Evolutionary conservation across 2,113 vertebrate genomes (phyloP).

Genomic region (Laticauda colubrina): DNA sequence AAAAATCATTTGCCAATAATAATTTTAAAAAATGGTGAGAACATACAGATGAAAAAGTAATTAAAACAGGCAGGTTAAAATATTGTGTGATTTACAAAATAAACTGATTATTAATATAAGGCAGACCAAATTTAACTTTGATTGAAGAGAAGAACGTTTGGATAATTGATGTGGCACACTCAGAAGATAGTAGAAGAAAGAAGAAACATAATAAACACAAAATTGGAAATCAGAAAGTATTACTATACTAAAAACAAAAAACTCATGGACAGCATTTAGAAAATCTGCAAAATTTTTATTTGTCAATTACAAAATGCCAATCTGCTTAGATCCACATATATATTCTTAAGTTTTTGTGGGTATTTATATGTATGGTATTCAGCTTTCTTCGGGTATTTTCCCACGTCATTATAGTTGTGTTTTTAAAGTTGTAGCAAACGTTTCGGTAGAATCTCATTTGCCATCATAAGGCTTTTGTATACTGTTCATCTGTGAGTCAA

Average conservation of each 20-base stretch:
- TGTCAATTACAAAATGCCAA: background rate
- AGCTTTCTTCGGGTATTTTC: no score
- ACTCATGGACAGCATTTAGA: background rate
- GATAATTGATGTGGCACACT: background rate
- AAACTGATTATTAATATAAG: background rate
- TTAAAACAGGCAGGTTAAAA: background rate
- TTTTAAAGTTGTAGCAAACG: no score
- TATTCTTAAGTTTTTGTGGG: no score
- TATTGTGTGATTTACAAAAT: background rate
- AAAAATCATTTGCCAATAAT: background rate
- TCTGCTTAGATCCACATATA: background rate
- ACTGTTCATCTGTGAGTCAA: no score
- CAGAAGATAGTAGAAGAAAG: background rate
- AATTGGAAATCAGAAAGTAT: background rate
- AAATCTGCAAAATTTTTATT: background rate
- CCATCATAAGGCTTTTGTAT: no score
- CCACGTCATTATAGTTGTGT: no score
- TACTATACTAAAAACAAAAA: background rate
- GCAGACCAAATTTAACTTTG: background rate
- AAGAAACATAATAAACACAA: background rate
- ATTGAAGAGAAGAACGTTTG: background rate
- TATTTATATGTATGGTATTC: no score
- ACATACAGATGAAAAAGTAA: background rate
- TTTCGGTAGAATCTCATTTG: no score
- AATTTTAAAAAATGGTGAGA: background rate